phyloP scores from a whole-genome alignment of 1,140 invertebrate species.

The Vanessa tameamea region DNA sequence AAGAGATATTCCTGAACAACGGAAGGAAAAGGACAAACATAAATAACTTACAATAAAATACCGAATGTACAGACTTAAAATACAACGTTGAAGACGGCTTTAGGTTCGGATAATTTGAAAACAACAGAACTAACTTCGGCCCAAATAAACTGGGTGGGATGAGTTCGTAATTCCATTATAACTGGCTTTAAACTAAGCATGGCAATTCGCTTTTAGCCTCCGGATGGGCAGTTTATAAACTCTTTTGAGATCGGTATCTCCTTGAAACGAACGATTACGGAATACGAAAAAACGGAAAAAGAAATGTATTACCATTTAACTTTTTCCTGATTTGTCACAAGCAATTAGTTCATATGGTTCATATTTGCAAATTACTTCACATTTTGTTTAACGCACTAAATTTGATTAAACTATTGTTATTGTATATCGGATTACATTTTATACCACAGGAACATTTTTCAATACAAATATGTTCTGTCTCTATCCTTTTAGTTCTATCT shows the following conservation, averaged over 20 bases:
- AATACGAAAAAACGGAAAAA: neutral
- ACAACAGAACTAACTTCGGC: conserved; percentile 9
- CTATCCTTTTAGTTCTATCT: too few species aligned
- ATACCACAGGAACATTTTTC: too few species aligned
- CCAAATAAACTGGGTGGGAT: conserved; percentile 10
- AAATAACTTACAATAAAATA: neutral
- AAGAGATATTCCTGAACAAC: too few species aligned
- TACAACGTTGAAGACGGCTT: conserved; percentile 3
- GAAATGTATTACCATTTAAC: neutral
- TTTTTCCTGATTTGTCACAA: neutral
- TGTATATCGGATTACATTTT: too few species aligned
- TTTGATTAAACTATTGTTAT: too few species aligned
- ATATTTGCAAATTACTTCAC: too few species aligned
- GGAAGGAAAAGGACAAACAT: neutral
- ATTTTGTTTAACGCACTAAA: too few species aligned
- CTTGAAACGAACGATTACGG: neutral
- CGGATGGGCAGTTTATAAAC: conserved; percentile 14
- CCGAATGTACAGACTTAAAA: conserved; percentile 4
- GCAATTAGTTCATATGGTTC: too few species aligned
- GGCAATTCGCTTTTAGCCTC: conserved; percentile 14
- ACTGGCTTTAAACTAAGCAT: conserved; percentile 23
- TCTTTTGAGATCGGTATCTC: conserved; percentile 1
- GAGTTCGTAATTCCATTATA: conserved; percentile 23
- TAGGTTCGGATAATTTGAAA: conserved; percentile 10
- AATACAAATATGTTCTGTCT: too few species aligned